These are phyloP conservation scores for Drosophila yakuba DNA, from an alignment of 1,140 invertebrate species.

Conservation along the genomic window DNA sequence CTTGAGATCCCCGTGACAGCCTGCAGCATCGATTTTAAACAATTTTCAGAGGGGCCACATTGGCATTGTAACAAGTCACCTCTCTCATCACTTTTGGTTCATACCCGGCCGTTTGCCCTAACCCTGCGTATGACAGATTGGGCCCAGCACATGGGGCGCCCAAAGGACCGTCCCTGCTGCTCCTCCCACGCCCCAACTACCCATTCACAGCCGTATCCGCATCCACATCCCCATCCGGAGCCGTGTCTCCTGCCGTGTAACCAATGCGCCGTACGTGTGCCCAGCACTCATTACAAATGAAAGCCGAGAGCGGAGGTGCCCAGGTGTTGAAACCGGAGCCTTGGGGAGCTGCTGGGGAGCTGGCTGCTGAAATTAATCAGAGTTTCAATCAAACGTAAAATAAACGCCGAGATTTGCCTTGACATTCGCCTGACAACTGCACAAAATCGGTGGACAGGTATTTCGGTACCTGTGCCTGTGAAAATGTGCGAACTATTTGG, in stretches of 20 bases:
- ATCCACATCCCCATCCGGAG: slow-evolving; percentile 6
- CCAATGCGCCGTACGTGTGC: slow-evolving; percentile 66
- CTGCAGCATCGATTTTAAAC: too few species aligned
- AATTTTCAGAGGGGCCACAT: too few species aligned
- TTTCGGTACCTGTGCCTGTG: background rate
- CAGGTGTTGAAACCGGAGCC: slow-evolving; percentile 59
- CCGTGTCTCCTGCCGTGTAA: slow-evolving; percentile 31
- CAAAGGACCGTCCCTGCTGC: background rate
- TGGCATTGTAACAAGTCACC: too few species aligned
- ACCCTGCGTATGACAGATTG: slow-evolving; percentile 68
- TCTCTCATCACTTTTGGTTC: too few species aligned
- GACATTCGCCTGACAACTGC: slow-evolving; percentile 33
- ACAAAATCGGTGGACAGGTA: slow-evolving; percentile 2
- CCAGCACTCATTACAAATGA: slow-evolving; percentile 68
- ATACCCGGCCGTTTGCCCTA: slow-evolving; percentile 21
- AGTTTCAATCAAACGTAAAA: slow-evolving; percentile 77
- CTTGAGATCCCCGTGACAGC: too few species aligned
- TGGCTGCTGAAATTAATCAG: slow-evolving; percentile 68
- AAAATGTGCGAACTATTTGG: slow-evolving; percentile 45
- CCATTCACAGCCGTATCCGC: background rate
- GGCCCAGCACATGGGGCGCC: slow-evolving; percentile 35
- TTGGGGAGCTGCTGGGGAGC: background rate
- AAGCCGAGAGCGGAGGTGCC: slow-evolving; percentile 56
- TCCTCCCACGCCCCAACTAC: background rate
- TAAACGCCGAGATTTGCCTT: slow-evolving; percentile 66